A percentile compares a stretch with the other conserved stretches of the same genome.
Conservation (phyloP, 2,797 vertebrate genomes). For the Iguana delicatissima region DNA sequence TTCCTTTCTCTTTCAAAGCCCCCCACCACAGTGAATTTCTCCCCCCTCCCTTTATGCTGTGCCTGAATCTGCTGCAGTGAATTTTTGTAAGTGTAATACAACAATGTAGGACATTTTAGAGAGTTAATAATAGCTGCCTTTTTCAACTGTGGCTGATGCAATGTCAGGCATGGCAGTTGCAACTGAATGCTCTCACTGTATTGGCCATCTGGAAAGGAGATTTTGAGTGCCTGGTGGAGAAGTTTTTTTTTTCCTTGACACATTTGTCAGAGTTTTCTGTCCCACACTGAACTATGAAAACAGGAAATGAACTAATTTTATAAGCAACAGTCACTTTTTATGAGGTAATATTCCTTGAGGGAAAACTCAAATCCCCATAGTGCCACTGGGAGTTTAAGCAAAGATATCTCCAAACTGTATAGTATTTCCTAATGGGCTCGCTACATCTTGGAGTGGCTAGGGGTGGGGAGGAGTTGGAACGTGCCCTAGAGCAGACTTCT, state of each 20-base stretch:
- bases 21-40: not conserved
- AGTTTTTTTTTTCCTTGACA: slow-evolving; percentile 3
- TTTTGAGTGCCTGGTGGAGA: slow-evolving; percentile 1
- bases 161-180: accelerated
- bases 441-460: no score
- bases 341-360: slow-evolving; percentile 35
- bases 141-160: not conserved
- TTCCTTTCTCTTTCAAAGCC: not conserved
- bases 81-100: not conserved
- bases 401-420: slow-evolving; percentile 2
- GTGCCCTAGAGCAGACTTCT: not conserved
- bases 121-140: slow-evolving; percentile 41
- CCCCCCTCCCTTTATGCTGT: not conserved
- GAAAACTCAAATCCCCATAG: slow-evolving; percentile 4
- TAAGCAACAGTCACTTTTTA: slow-evolving; percentile 34
- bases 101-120: slow-evolving; percentile 17
- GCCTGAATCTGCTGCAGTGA: not conserved
- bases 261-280: slow-evolving; percentile 10
- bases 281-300: not conserved
- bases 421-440: not conserved
- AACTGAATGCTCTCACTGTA: slow-evolving; percentile 27
- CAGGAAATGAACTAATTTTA: slow-evolving; percentile 33
- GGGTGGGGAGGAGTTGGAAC: not conserved
- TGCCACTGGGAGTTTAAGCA: not conserved
- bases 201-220: slow-evolving; percentile 44